Evolutionary conservation across 1,140 invertebrate genomes (phyloP), one percentile per base, ranked within the genome.

Genomic region (Sitophilus oryzae): DNA sequence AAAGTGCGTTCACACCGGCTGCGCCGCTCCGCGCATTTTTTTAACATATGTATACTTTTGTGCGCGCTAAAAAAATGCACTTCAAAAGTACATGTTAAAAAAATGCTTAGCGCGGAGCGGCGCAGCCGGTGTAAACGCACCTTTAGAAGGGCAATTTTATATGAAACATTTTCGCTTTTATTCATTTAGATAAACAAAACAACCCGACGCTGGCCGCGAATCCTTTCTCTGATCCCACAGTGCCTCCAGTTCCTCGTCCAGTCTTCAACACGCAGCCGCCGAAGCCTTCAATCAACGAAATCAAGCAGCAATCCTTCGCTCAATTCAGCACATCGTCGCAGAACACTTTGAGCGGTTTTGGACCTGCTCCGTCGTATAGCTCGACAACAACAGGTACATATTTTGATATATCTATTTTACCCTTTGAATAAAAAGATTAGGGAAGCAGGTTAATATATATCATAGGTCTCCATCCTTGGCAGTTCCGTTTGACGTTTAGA

Each of bases 281-380:
- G 9, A 65, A 70, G 52, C 76, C 76, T 61, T 74, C 75, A 61
- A 77, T 78, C 52, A 78, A 78, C 68, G 75, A 78, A 63, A 71
- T 78, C 59, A 78, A 77, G 66, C 75, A 77, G 54, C 70, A 74
- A 49, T 67, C 73, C 41, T 77, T 77, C 47, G 66, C 66, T 8
- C 63, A 62, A 11, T 66, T 51, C 20, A 23, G 16, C 20, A 21
- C 50, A n/a, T 46, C 59, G 20, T 30, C 52, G 34, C 30, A 52
- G 30, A 20, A 15, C 30, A 18, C 36, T 52, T 41, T 53, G 52
- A 19, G 53, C 38, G 42, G 40, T 37, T 46, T 56, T 54, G 23
- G 54, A 15, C 34, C 36, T 9, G 18, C 42, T 1, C 20, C 42
- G 5, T 14, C 23, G 5, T 52, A 50, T 25, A 22, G 43, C 16